Evolutionary conservation across 2,888 invertebrate species (phyloP), one percentile per base, ranked within the genome.

Genomic region (Xestia sexstrigata): DNA sequence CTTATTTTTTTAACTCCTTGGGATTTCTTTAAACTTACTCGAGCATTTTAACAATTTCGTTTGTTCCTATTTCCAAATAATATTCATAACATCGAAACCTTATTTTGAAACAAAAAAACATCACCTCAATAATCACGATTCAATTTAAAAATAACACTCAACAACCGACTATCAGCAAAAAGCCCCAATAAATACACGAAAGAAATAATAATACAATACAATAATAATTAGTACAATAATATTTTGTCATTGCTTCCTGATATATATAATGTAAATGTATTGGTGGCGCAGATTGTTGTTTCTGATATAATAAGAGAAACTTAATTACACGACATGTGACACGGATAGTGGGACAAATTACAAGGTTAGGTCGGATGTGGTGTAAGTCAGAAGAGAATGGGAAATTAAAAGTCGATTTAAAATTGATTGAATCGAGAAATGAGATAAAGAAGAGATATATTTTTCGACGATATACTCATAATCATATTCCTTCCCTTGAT

Each of bases 311-410:
- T 84, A 93, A 90, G 91, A 91, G 91, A 92, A 92, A 93, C 91
- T 92, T 92, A 93, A 93, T 93, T 90, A 89, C 84, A 86, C 67
- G 91, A 93, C 91, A 93, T 92, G 87, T 91, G 92, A 92, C 91
- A 90, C 88, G 84, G 90, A 92, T 91, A 91, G 89, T 88, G 89
- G 90, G 87, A 89, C 92, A 89, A 92, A 90, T 91, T 91, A 92
- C 91, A 92, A 93, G 91, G 91, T 88, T 89, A 81, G 65, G 42
- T 78, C 39, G 42, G 39, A 11, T 71, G 35, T 63, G 77, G 87
- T 69, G 8, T 8, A 87, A 87, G 84, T 77, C 58, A 63, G 0
- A 62, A 75, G 72, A 70, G 26, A n/a, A 58, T 26, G 3, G 26
- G 26, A 58, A 30, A 17, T 17, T 30, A 1, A 58, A 30, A 8